Evolutionary conservation across 2,113 vertebrate genomes (phyloP).

Genomic region (Athene noctua): DNA sequence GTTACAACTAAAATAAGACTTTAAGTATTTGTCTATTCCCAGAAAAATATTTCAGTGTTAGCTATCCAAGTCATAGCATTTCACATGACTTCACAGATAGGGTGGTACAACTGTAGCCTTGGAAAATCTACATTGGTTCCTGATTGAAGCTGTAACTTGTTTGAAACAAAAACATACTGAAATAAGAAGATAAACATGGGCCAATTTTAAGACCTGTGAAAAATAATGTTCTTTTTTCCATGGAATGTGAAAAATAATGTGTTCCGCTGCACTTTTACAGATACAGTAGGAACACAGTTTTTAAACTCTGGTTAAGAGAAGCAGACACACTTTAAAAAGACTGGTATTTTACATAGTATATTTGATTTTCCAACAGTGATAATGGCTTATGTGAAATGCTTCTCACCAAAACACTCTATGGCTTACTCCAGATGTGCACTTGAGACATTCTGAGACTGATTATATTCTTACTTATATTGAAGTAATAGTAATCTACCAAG

Average conservation of each 20-base stretch:
- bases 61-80: slow-evolving; percentile 19
- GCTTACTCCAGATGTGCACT: neutral
- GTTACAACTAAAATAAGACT: neutral
- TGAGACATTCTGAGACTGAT: neutral
- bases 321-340: neutral
- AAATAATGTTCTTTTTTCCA: neutral
- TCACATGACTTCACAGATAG: slow-evolving; percentile 21
- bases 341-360: neutral
- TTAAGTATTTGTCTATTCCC: neutral
- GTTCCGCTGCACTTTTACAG: neutral
- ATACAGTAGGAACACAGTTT: neutral
- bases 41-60: neutral
- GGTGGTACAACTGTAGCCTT: neutral
- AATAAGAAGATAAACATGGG: neutral
- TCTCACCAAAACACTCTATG: neutral
- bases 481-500: neutral
- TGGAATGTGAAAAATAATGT: neutral
- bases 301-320: neutral
- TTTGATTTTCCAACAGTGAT: neutral
- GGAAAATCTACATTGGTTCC: slow-evolving; percentile 45
- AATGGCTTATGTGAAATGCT: neutral
- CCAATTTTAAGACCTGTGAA: neutral
- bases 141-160: slow-evolving; percentile 42
- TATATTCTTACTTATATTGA: neutral
- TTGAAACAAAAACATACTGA: slow-evolving; percentile 23